phyloP scores from a whole-genome alignment of 2,888 invertebrate species.

The Leptopilina myrica region DNA sequence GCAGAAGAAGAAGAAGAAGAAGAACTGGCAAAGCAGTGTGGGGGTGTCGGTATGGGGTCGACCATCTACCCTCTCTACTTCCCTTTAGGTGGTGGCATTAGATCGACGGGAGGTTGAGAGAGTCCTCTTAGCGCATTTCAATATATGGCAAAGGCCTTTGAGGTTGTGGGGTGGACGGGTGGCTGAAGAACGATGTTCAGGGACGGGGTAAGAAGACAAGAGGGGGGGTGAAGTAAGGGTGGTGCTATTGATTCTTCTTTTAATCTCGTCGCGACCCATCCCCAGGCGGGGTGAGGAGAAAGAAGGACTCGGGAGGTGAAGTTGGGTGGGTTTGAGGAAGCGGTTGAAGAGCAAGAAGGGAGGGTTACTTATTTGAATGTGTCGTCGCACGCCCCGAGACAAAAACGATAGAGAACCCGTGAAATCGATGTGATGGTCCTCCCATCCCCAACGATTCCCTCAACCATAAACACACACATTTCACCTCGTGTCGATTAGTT shows the following conservation, averaged over 20 bases:
- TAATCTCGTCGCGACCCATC: constrained; percentile 75
- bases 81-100: constrained; percentile 57
- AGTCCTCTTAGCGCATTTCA: constrained; percentile 74
- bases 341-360: constrained; percentile 58
- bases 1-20: constrained; percentile 47
- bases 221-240: constrained; percentile 55
- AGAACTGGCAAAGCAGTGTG: constrained; percentile 58
- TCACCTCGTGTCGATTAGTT: constrained; percentile 2
- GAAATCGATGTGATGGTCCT: constrained; percentile 69
- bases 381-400: constrained; percentile 71
- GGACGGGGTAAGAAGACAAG: constrained; percentile 56
- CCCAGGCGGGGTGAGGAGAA: constrained; percentile 56
- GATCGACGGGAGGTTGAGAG: constrained; percentile 60
- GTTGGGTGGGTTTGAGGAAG: constrained; percentile 53
- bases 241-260: constrained; percentile 75
- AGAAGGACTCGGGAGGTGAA: constrained; percentile 55
- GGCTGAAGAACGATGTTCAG: constrained; percentile 56
- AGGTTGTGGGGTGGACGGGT: constrained; percentile 65
- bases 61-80: constrained; percentile 48
- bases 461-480: constrained; percentile 38
- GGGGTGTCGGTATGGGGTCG: constrained; percentile 53
- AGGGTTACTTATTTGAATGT: constrained; percentile 75
- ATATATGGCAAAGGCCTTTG: constrained; percentile 75
- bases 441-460: constrained; percentile 40
- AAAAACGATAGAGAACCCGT: constrained; percentile 69